Evolutionary conservation across 2,888 invertebrate species (phyloP).

Genomic region (Hyposoter didymator): DNA sequence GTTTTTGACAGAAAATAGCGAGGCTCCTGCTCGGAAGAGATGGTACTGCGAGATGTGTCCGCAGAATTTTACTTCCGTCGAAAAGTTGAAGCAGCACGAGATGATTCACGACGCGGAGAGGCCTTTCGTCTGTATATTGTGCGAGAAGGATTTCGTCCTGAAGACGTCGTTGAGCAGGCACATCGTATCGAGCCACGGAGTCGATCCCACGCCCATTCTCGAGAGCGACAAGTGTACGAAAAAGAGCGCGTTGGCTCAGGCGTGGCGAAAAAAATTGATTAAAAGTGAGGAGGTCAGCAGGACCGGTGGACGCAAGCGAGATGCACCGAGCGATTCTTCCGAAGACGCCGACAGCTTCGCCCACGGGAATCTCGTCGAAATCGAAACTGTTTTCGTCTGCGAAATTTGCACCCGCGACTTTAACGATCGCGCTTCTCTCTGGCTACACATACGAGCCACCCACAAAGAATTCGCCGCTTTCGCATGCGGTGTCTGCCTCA

Average conservation of each 20-base stretch:
- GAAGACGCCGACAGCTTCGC: constrained; percentile 77
- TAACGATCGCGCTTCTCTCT: constrained; percentile 85
- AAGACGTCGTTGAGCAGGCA: constrained; percentile 85
- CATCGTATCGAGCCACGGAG: constrained; percentile 85
- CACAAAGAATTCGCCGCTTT: constrained; percentile 85
- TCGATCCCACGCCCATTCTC: constrained; percentile 84
- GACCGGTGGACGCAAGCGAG: neutral
- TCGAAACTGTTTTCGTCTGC: constrained; percentile 84
- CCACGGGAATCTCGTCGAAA: constrained; percentile 82
- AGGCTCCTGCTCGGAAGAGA: constrained; percentile 75
- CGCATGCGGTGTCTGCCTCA: constrained; percentile 86
- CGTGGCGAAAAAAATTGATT: constrained; percentile 72
- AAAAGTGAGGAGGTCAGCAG: constrained; percentile 69
- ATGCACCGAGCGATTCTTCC: constrained; percentile 68
- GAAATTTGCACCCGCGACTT: constrained; percentile 85
- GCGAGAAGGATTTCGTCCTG: constrained; percentile 84
- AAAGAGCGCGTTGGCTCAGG: constrained; percentile 71
- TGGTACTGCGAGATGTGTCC: constrained; percentile 82
- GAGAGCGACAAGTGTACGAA: constrained; percentile 81
- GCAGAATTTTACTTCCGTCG: constrained; percentile 77
- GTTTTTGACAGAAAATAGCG: constrained; percentile 59
- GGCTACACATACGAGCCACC: constrained; percentile 85
- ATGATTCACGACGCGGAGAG: constrained; percentile 79
- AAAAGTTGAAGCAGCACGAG: constrained; percentile 80
- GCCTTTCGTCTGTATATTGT: constrained; percentile 85